phyloP scores from a whole-genome alignment of 2,113 vertebrate genomes.

The Glareola pratincola region DNA sequence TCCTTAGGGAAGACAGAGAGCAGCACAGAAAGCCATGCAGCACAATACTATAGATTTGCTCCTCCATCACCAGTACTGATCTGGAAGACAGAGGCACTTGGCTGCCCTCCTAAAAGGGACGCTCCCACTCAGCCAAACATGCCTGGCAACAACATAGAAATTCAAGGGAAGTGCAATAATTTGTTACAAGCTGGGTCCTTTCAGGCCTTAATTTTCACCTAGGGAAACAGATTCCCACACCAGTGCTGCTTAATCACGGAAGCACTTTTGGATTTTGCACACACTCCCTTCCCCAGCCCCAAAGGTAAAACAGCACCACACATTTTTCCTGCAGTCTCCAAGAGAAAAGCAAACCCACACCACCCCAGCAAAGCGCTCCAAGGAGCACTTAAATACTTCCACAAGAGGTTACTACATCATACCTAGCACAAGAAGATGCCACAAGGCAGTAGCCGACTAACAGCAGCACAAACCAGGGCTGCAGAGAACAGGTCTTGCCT shows the following conservation, averaged over 20 bases:
- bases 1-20: background rate
- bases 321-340: background rate
- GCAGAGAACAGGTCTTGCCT: background rate
- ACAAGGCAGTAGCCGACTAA: background rate
- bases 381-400: background rate
- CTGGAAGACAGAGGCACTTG: background rate
- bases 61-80: background rate
- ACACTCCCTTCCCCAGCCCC: rapidly evolving
- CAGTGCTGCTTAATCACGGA: background rate
- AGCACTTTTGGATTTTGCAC: background rate
- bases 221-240: background rate
- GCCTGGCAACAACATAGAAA: background rate
- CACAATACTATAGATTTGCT: background rate
- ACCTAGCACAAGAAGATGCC: background rate
- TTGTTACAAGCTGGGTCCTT: background rate
- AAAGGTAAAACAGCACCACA: background rate
- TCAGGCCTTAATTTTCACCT: background rate
- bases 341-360: background rate
- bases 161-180: background rate
- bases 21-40: background rate
- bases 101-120: background rate
- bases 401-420: background rate
- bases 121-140: background rate
- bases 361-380: background rate
- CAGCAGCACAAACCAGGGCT: background rate